Conservation (phyloP, 2,113 vertebrate species). For the Saguinus imperator region DNA sequence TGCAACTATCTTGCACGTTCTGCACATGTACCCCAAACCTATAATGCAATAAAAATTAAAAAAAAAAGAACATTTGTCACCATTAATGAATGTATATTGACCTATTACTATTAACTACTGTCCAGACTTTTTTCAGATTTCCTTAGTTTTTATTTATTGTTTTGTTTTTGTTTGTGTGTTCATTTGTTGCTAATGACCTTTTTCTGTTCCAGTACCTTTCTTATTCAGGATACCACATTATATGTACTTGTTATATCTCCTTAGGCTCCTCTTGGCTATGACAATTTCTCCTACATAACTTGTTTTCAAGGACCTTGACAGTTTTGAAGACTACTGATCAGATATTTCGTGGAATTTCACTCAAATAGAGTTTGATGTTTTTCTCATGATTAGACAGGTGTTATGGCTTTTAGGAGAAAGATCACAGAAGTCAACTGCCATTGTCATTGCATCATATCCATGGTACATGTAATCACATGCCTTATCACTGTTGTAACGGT, state of each 20-base stretch:
- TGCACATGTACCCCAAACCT: no score
- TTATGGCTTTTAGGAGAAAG: not conserved
- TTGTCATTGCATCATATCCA: not conserved
- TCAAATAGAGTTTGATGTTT: not conserved
- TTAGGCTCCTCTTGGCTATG: not conserved
- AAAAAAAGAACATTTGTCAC: not conserved
- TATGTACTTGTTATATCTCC: not conserved
- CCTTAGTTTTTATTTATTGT: not conserved
- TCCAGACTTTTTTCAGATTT: not conserved
- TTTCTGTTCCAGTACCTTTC: not conserved
- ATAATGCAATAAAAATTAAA: no score
- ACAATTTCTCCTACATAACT: not conserved
- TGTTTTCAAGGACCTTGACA: not conserved
- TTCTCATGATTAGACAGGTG: not conserved
- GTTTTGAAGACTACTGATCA: not conserved
- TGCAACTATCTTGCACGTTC: no score
- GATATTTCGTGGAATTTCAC: not conserved
- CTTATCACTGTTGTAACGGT: not conserved
- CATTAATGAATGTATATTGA: not conserved
- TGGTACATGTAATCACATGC: not conserved
- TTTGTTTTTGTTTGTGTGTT: not conserved
- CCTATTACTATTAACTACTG: not conserved
- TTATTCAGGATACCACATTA: not conserved
- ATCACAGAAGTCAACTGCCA: not conserved
- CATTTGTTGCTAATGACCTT: not conserved